Evolutionary conservation across 2,888 invertebrate species (phyloP), one percentile per base, ranked within the genome.

Genomic region (Yponomeuta sedellus): DNA sequence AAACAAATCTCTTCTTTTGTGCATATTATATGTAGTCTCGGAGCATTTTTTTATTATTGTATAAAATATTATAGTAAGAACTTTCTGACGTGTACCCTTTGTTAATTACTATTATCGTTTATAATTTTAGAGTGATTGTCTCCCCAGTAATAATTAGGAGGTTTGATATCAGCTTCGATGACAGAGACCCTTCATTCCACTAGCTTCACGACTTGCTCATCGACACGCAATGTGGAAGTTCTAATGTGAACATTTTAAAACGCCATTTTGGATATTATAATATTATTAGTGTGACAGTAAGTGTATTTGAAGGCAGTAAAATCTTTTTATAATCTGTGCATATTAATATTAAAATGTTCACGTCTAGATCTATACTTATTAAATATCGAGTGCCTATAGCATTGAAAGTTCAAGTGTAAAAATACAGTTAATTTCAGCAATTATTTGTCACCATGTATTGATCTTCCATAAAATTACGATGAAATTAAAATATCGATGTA

Each of bases 391-490:
- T 91, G 91, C 91, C 91, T 91, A 90, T 89, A 90, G 90, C 87
- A 88, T 88, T 89, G 88, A 86, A 81, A 80, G 81, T 88, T 89
- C 85, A 88, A 88, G 79, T 91, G 90, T 91, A 89, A 85, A 90
- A 89, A 89, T 85, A 88, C 89, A 84, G 86, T 86, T 86, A 79
- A 86, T 88, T 89, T 89, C 87, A 85, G 81, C 87, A 88, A 88
- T 88, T 81, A 85, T 86, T 88, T 88, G 87, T 90, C 91, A 91
- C 86, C 88, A 88, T 91, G 89, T 91, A 91, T 90, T 88, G 91
- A 90, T 91, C 91, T 90, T 91, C 91, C 91, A 91, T 91, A 91
- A 90, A 88, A 88, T 89, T 91, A 91, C 87, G 89, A 89, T 88
- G 89, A 90, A 90, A 91, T 90, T 90, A 90, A 91, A 88, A 86